These are phyloP conservation scores for Cephalopterus ornatus DNA, from an alignment of 2,113 vertebrate genomes.

Conservation along the genomic window DNA sequence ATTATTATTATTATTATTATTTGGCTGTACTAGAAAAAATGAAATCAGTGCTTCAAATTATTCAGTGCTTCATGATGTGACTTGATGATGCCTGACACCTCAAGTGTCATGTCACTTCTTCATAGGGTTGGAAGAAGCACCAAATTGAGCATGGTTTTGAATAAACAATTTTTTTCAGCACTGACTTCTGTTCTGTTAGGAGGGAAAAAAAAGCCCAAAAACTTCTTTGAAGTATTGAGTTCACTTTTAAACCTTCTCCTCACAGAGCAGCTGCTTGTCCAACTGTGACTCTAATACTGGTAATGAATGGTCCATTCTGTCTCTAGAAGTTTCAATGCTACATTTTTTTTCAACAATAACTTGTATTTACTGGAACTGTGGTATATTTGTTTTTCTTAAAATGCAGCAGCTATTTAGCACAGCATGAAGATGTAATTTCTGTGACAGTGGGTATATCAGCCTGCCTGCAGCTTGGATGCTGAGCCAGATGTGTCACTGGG, in stretches of 20 bases:
- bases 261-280: constrained; percentile 32
- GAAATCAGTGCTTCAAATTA: background rate
- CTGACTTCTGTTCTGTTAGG: background rate
- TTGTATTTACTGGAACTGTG: constrained; percentile 55
- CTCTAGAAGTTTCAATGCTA: background rate
- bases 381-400: background rate
- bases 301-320: constrained; percentile 17
- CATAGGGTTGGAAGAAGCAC: background rate
- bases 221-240: constrained; percentile 7
- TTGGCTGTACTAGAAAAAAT: background rate
- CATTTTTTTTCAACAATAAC: constrained; percentile 16
- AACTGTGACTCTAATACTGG: constrained; percentile 33
- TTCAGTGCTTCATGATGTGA: background rate
- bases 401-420: background rate
- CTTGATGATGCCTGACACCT: background rate
- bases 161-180: background rate
- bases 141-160: background rate
- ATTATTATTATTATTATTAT: background rate
- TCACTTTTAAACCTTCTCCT: constrained; percentile 24
- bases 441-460: constrained; percentile 3
- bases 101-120: background rate
- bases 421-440: background rate
- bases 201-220: background rate
- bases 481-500: background rate
- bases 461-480: background rate